These are phyloP conservation scores for Drosophila obscura DNA, from an alignment of 1,140 invertebrate species.

Conservation along the genomic window DNA sequence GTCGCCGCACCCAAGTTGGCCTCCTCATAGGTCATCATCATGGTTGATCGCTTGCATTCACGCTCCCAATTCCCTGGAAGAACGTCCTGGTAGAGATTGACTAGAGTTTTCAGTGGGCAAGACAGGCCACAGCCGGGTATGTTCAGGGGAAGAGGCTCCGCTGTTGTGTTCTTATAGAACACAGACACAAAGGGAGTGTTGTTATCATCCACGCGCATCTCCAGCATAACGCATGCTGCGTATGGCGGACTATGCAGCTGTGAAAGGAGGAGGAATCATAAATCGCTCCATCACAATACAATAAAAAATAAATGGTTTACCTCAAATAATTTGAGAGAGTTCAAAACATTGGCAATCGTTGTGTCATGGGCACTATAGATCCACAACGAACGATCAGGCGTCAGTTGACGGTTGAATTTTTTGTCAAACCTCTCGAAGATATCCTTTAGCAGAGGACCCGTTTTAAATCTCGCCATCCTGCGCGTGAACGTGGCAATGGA, in stretches of 20 bases:
- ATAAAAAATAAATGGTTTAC: slow-evolving; percentile 51
- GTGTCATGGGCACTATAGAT: slow-evolving; percentile 93
- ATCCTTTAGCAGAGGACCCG: slow-evolving; percentile 88
- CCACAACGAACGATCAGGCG: slow-evolving; percentile 87
- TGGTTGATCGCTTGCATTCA: slow-evolving; percentile 84
- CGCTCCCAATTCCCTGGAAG: slow-evolving; percentile 86
- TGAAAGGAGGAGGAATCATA: slow-evolving; percentile 4
- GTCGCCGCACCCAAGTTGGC: slow-evolving; percentile 77
- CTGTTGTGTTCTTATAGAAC: slow-evolving; percentile 87
- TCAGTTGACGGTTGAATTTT: slow-evolving; percentile 81
- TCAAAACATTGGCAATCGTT: slow-evolving; percentile 91
- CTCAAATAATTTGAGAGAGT: slow-evolving; percentile 90
- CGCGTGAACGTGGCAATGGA: slow-evolving; percentile 84
- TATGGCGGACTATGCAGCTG: slow-evolving; percentile 89
- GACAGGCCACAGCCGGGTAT: slow-evolving; percentile 86
- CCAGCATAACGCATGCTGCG: slow-evolving; percentile 88
- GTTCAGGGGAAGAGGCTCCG: slow-evolving; percentile 84
- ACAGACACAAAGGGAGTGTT: slow-evolving; percentile 84
- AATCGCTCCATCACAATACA: not conserved
- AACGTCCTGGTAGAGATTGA: slow-evolving; percentile 84
- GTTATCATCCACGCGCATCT: slow-evolving; percentile 85
- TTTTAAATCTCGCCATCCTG: slow-evolving; percentile 85
- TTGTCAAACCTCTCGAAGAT: slow-evolving; percentile 86
- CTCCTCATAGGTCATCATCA: slow-evolving; percentile 81
- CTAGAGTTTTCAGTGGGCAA: slow-evolving; percentile 86